Evolutionary conservation across 2,888 invertebrate genomes (phyloP), one percentile per base, ranked within the genome.

Genomic region (Imbricaverruca yamaguchii): DNA sequence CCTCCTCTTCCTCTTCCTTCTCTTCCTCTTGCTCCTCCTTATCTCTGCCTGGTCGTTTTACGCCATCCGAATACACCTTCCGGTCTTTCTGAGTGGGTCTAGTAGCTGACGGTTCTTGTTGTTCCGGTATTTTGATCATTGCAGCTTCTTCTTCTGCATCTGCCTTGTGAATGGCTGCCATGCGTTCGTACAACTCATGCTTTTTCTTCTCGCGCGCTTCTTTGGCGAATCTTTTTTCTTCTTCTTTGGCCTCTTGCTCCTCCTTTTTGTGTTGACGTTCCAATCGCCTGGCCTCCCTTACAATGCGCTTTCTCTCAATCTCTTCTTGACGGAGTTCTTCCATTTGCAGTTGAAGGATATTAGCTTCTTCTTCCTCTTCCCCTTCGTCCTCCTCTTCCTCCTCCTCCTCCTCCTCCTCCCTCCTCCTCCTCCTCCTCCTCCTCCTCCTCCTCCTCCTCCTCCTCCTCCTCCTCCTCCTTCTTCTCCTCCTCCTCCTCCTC

Each of bases 271-370:
- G n/a, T 25, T 57, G 56, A 1, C 79, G n/a, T 10, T 79, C 79
- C 6, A 57, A 57, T 13, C 93, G 86, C 82, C 86, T 90, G 25
- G 92, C 88, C 65, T 92, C 92, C 59, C 91, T 57, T 23, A 57
- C 79, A 3, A 79, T 12, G 0, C 79, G n/a, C 18, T 59, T 79
- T 23, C 56, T 57, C 11, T 79, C 79, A 2, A 79, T 7, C 15
- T 57, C 79, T 12, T 79, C 79, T 18, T 57, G 23, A 25, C 79
- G 56, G 12, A 79, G 59, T n/a, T 74, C 74, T 7, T 74, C 74
- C 74, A 74, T 74, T 74, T 74, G 74, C 55, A 55, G 74, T 11
- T 11, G 53, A 21, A 74, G 53, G 0, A 74, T 18, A n/a, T 74
- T 55, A 55, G 74, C 74, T 55, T 74, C 74, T 74, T 74, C 55